Evolutionary conservation across 2,113 vertebrate genomes (phyloP).

Genomic region (Arvicanthis niloticus): DNA sequence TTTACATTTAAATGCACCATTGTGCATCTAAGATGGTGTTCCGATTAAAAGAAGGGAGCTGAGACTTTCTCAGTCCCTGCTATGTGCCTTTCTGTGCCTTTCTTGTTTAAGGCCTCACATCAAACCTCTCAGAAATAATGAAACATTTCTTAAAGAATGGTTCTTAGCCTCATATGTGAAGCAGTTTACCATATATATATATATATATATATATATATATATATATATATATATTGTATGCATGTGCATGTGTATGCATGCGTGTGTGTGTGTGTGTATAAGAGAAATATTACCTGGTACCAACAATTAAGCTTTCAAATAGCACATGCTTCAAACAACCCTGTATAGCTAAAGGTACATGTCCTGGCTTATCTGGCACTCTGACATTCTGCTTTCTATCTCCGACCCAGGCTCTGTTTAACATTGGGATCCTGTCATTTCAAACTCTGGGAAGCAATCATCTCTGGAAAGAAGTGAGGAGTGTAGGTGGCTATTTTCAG

Average conservation of each 20-base stretch:
- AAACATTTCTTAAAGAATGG: neutral
- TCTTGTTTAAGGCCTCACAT: neutral
- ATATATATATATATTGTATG: neutral
- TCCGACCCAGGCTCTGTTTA: neutral
- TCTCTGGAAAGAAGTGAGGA: conserved; percentile 23
- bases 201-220: too few species aligned
- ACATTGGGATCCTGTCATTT: neutral
- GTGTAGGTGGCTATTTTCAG: conserved; percentile 36
- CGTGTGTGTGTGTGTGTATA: neutral
- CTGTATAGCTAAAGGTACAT: neutral
- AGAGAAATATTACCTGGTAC: neutral
- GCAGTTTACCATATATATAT: neutral
- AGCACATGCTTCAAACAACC: neutral
- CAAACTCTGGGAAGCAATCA: neutral
- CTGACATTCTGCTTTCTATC: neutral
- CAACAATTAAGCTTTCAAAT: neutral
- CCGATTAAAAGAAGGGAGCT: neutral
- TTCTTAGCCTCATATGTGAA: neutral
- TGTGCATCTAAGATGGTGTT: neutral
- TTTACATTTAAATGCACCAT: neutral
- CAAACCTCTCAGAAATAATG: neutral
- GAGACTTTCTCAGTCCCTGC: neutral
- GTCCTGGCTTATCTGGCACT: neutral
- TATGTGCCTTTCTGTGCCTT: neutral
- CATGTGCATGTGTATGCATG: neutral